Base-by-base conservation (phyloP, 2,113 vertebrate species). In the Syrrhaptes paradoxus region DNA sequence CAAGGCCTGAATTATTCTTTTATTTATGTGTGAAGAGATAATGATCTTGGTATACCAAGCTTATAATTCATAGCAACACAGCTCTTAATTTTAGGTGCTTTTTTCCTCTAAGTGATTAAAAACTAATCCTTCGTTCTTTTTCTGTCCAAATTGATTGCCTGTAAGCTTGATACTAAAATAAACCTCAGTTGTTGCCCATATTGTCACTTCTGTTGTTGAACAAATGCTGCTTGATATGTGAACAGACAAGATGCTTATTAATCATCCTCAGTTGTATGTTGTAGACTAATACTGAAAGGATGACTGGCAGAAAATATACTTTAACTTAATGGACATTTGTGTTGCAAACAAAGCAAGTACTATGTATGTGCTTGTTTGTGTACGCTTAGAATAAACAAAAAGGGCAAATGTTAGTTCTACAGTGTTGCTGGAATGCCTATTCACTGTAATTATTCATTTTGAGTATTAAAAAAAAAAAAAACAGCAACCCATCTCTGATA, bases 301-400 rank as follows among this genome's bases (percentile, higher is more conserved):
- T 84, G 59, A 83, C 57, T 80, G 19, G 34, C 72, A 92, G 59
- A 90, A 90, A 81, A 81, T 76, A 36, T 5, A 43, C 49, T 89
- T 91, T 26, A 66, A 25, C 4, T 87, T 85, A 46, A 6, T 46
- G 79, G 79, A 84, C 48, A 54, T 36, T 71, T 57, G 17, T 77
- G 43, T 80, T 85, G 78, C 78, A 89, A 91, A 93, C 45, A 85
- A 92, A 95, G 57, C 43, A 75, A 82, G 66, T 90, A 46, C 7
- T 63, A 32, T 90, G 4, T 58, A 34, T 19, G 4, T 72, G 13
- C 31, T 82, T 85, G 28, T 46, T 57, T 85, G 22, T 76, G 8
- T 80, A 38, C 16, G 8, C 34, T 51, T 80, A 54, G 85, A 80
- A 81, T 76, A 38, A 76, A 76, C 4, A 81, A 68, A 61, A 88